Evolutionary conservation across 2,888 invertebrate species (phyloP).

Genomic region (Clepsis dumicolana): DNA sequence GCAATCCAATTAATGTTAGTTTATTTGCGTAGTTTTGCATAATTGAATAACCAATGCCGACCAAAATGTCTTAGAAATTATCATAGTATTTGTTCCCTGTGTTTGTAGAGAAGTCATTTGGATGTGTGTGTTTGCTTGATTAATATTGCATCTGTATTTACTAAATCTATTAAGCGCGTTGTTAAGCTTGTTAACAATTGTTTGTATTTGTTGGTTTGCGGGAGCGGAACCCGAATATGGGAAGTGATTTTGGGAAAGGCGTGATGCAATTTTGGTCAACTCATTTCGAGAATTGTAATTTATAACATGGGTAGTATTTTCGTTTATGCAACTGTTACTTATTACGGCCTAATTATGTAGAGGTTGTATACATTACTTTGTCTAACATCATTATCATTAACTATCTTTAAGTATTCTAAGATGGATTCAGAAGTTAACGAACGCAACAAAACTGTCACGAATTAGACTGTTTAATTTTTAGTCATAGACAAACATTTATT

Average conservation of each 20-base stretch:
- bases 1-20: constrained; percentile 41
- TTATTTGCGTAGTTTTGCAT: constrained; percentile 35
- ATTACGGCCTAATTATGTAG: too few species aligned
- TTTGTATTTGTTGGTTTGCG: constrained; percentile 11
- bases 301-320: too few species aligned
- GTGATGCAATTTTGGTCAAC: too few species aligned
- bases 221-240: neutral
- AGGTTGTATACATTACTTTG: too few species aligned
- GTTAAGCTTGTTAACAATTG: constrained; percentile 25
- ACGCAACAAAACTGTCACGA: too few species aligned
- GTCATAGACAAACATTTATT: too few species aligned
- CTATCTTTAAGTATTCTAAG: too few species aligned
- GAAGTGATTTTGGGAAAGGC: neutral
- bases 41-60: constrained; percentile 39
- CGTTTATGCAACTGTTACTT: too few species aligned
- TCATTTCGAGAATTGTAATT: too few species aligned
- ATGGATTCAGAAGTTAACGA: too few species aligned
- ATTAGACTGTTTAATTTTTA: too few species aligned
- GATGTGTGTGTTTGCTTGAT: constrained; percentile 30
- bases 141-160: constrained; percentile 41
- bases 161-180: constrained; percentile 29
- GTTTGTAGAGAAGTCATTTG: constrained; percentile 40
- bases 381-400: too few species aligned
- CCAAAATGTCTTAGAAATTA: constrained; percentile 39
- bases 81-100: constrained; percentile 31